Conservation (phyloP, 2,888 invertebrate species). For the Apantesis nais region DNA sequence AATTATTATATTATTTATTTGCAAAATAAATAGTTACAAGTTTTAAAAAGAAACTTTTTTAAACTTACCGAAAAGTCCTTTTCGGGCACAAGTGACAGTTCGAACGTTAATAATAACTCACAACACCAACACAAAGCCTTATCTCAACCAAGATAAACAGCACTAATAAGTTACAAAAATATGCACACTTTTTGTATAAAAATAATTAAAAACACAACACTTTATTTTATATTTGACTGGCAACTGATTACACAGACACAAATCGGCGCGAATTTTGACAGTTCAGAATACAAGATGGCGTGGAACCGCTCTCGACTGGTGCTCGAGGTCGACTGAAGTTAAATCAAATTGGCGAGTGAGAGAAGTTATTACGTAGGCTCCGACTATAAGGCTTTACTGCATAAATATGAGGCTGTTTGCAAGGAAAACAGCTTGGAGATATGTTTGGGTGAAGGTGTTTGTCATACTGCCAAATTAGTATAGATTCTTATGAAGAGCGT, state of each 20-base stretch:
- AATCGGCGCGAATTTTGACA: constrained; percentile 72
- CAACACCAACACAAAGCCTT: constrained; percentile 61
- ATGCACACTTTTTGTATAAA: constrained; percentile 28
- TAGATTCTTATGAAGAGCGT: constrained; percentile 18
- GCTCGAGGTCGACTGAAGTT: constrained; percentile 81
- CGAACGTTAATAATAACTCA: constrained; percentile 56
- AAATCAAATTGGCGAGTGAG: constrained; percentile 65
- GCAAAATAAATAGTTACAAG: no score
- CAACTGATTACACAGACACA: constrained; percentile 54
- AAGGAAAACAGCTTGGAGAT: constrained; percentile 75
- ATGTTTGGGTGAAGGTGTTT: constrained; percentile 58
- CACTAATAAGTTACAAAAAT: constrained; percentile 37
- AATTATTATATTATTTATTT: no score
- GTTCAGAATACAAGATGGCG: constrained; percentile 64
- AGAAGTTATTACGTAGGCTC: constrained; percentile 66
- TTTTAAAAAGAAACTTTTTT: no score
- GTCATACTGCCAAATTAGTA: constrained; percentile 52
- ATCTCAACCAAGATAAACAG: constrained; percentile 47
- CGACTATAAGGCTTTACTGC: constrained; percentile 67
- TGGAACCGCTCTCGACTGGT: constrained; percentile 63
- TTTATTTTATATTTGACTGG: constrained; percentile 35
- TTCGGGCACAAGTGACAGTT: constrained; percentile 57
- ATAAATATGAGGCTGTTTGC: constrained; percentile 72
- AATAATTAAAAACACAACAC: constrained; percentile 43
- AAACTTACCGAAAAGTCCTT: constrained; percentile 57